Evolutionary conservation across 1,140 invertebrate species (phyloP), one percentile per base, ranked within the genome.

Genomic region (Argopecten irradians): DNA sequence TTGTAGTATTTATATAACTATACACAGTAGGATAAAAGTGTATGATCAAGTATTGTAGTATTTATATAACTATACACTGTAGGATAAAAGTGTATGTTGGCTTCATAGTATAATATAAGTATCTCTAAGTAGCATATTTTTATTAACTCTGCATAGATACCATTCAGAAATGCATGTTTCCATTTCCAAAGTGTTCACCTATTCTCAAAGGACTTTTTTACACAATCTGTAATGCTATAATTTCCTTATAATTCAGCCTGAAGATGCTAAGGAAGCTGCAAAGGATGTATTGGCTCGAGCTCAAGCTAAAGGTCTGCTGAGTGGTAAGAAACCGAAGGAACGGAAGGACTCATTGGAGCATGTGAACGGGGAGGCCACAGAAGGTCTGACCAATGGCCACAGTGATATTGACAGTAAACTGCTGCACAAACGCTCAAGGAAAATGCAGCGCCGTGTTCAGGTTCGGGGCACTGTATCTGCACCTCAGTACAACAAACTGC

Each of bases 251-350:
- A 71, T 90, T 28, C 88, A 93, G 92, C 90, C 90, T 43, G 92
- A 93, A 84, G 91, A 93, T 84, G 82, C 89, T 39, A 92, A 93
- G 71, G 92, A 93, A 84, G 86, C 91, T 35, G 92, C 92, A 22
- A 92, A 90, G 83, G 92, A 93, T 87, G 92, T 93, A 82, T 83
- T 93, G 8, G 93, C 92, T 19, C 85, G 91, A 86, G 93, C 91
- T 86, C 43, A 88, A 84, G 88, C 91, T 8, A 91, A 90, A 87
- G 91, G 91, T 35, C 87, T 91, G 3, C 41, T 91, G 32, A 33
- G 43, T 36, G 82, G 43, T n/a, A 89, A 89, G 83, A 91, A 91
- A 84, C 88, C 86, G 11, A 89, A 83, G 33, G 82, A 86, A 86
- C 83, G 46, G 28, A 34, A 43, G 8, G 2, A 16, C 22, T 82